Conservation (phyloP, 2,113 vertebrate genomes). For the Melospiza melodia region DNA sequence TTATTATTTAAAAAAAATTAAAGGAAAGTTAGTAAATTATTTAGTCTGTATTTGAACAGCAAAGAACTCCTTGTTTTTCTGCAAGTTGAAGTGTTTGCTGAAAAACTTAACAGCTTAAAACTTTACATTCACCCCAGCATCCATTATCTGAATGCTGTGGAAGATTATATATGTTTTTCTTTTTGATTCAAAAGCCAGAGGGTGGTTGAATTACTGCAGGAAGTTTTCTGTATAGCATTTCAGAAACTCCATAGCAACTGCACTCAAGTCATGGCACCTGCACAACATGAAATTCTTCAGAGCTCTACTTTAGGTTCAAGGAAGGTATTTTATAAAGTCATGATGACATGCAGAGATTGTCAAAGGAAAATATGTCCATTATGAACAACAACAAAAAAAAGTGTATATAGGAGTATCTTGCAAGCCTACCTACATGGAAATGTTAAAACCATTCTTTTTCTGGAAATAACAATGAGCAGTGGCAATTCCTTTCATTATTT, state of each 20-base stretch:
- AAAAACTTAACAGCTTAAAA: not conserved
- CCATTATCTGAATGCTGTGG: not conserved
- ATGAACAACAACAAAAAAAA: not conserved
- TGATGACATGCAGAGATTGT: not conserved
- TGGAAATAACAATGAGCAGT: not conserved
- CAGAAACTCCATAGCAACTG: constrained; percentile 26
- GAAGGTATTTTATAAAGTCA: not conserved
- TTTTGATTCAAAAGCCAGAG: constrained; percentile 25
- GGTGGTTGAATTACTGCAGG: not conserved
- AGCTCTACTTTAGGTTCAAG: constrained; percentile 2
- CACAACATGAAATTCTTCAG: not conserved
- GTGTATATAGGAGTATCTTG: not conserved
- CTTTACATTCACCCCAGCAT: not conserved
- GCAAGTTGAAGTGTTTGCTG: not conserved
- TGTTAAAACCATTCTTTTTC: not conserved
- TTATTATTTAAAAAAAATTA: not conserved
- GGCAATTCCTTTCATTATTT: not conserved
- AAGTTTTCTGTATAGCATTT: not conserved
- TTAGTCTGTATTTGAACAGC: not conserved
- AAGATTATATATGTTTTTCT: not conserved
- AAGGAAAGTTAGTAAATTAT: not conserved
- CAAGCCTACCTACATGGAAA: not conserved
- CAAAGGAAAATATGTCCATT: not conserved
- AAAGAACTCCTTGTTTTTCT: not conserved
- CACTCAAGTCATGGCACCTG: not conserved